Evolutionary conservation across 1,140 invertebrate species (phyloP).

Genomic region (Papilio polyxenes): DNA sequence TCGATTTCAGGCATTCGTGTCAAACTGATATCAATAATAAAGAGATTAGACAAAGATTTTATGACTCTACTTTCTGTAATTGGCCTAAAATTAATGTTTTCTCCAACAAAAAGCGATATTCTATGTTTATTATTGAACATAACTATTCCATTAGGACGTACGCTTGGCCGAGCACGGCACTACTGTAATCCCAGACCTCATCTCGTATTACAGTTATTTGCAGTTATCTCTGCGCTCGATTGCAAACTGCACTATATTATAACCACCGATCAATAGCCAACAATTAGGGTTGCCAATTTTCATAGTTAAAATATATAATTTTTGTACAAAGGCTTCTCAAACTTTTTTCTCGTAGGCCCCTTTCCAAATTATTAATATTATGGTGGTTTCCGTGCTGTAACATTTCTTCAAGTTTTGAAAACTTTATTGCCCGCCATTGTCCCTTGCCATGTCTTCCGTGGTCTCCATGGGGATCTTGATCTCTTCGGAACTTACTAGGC

Average conservation of each 20-base stretch:
- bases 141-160: slow-evolving; percentile 5
- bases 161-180: neutral
- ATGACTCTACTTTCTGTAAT: neutral
- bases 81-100: neutral
- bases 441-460: no score
- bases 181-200: neutral
- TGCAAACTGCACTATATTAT: slow-evolving; percentile 15
- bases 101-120: neutral
- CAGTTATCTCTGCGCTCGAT: slow-evolving; percentile 8
- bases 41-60: no score
- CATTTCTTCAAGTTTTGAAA: no score
- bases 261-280: neutral
- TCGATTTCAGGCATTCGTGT: no score
- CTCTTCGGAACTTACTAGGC: neutral
- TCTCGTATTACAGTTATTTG: slow-evolving; percentile 17
- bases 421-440: no score
- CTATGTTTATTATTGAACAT: neutral
- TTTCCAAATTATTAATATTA: no score
- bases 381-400: no score
- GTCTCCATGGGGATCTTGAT: neutral
- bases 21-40: no score
- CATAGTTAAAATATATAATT: neutral
- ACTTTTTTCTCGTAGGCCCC: no score
- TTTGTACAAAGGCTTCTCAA: neutral
- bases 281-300: neutral